phyloP scores from a whole-genome alignment of 92 coral and sea anemone species.

The Anthopleura xanthogrammica region DNA sequence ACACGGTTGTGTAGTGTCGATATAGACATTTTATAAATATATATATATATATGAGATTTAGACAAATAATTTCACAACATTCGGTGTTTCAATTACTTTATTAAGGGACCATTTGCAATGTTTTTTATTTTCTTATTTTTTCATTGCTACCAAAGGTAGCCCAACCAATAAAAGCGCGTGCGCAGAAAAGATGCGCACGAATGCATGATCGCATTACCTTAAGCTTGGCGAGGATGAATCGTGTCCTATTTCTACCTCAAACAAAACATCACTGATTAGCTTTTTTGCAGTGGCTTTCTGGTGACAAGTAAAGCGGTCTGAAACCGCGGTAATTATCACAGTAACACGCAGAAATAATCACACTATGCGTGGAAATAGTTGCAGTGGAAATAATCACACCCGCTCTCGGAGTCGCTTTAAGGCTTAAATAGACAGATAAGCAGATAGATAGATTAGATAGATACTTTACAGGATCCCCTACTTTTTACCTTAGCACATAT shows the following conservation, averaged over 20 bases:
- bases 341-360: too few species aligned
- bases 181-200: background rate
- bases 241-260: too few species aligned
- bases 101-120: background rate
- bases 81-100: slow-evolving; percentile 2
- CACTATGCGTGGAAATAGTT: too few species aligned
- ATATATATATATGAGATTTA: background rate
- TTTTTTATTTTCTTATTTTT: background rate
- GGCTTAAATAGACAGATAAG: background rate
- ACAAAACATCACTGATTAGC: too few species aligned
- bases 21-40: background rate
- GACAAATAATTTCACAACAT: background rate
- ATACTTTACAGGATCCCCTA: too few species aligned
- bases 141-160: background rate
- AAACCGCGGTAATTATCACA: too few species aligned
- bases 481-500: too few species aligned
- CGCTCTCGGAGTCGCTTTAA: background rate
- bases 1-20: background rate
- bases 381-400: too few species aligned
- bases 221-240: too few species aligned
- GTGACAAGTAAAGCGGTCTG: too few species aligned
- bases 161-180: background rate
- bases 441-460: too few species aligned
- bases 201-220: background rate
- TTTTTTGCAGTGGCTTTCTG: too few species aligned